Base-by-base conservation (phyloP, 1,140 invertebrate genomes). In the Pygmarrhopalites habei region DNA sequence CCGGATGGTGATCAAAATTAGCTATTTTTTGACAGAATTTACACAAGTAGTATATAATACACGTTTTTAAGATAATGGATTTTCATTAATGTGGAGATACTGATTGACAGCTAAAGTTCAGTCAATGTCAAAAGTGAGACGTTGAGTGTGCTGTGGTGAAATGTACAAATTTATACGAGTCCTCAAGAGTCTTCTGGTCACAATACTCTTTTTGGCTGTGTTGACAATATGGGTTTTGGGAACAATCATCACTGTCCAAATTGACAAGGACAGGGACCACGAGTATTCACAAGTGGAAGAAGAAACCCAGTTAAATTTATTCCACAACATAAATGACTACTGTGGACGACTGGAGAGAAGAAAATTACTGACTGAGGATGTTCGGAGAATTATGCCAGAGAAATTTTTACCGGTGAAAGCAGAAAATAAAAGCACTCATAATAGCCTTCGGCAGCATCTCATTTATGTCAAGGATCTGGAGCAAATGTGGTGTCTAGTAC, bases 401-500 rank as follows among this genome's bases (percentile, higher is more conserved):
- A n/a, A 41, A 12, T 41, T n/a, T 12, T 12, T 12, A 12, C 12
- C 12, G 12, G 39, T 41, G 39, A n/a, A 41, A n/a, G 39, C 12
- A 41, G 39, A 12, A 41, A 12, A n/a, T 12, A 41, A 12, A n/a
- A 41, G n/a, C 12, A 47, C n/a, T 21, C 44, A 47, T n/a, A 47
- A 19, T 7, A n/a, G 17, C 19, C n/a, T 10, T n/a, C 5, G n/a
- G 23, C 7, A n/a, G 7, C 17, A 25, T 47, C 23, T 47, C n/a
- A 47, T 47, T n/a, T 47, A 47, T 19, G n/a, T 47, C 19, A 47
- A 47, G n/a, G 29, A 62, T 10, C 29, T 66, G 19, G 21, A 30
- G 5, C 68, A 69, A 64, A 64, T 69, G 64, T 69, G 68, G 68
- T 69, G 68, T 35, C 46, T 69, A 21, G 64, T 66, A 2, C 68